Conservation (phyloP, 2,113 vertebrate species). For the Tautogolabrus adspersus region DNA sequence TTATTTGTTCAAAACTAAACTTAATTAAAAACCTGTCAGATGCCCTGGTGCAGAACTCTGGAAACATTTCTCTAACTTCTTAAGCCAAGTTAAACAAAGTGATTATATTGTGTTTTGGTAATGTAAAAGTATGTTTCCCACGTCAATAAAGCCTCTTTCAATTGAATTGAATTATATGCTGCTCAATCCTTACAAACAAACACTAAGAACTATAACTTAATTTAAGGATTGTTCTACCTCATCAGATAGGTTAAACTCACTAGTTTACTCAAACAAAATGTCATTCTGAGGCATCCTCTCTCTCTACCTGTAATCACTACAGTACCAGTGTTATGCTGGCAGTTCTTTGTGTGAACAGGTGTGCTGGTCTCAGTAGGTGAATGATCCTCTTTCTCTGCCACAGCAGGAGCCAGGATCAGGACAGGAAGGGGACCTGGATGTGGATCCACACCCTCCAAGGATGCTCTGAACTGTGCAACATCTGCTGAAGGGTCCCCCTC, state of each 20-base stretch:
- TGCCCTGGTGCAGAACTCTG: background rate
- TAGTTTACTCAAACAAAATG: background rate
- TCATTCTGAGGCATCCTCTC: conserved; percentile 2
- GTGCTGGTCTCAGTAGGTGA: conserved; percentile 72
- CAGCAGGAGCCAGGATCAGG: conserved; percentile 77
- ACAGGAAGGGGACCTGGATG: conserved; percentile 76
- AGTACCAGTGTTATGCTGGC: conserved; percentile 67
- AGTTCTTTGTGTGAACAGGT: conserved; percentile 78
- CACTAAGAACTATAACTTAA: background rate
- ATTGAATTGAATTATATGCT: no score
- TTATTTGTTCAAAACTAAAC: background rate
- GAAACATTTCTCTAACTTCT: background rate
- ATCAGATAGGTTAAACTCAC: background rate
- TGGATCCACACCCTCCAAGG: conserved; percentile 63
- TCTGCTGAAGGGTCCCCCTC: conserved; percentile 71
- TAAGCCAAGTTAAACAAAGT: background rate
- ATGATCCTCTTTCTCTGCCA: conserved; percentile 79
- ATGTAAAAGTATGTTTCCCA: no score
- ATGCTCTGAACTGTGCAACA: conserved; percentile 78
- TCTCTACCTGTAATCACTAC: conserved; percentile 32
- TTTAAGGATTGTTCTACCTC: background rate
- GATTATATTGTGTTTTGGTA: no score
- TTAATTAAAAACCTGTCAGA: background rate
- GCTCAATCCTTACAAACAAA: no score
- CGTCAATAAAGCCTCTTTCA: no score